These are phyloP conservation scores for Venusia cambrica DNA, from an alignment of 2,888 invertebrate genomes.

Conservation along the genomic window DNA sequence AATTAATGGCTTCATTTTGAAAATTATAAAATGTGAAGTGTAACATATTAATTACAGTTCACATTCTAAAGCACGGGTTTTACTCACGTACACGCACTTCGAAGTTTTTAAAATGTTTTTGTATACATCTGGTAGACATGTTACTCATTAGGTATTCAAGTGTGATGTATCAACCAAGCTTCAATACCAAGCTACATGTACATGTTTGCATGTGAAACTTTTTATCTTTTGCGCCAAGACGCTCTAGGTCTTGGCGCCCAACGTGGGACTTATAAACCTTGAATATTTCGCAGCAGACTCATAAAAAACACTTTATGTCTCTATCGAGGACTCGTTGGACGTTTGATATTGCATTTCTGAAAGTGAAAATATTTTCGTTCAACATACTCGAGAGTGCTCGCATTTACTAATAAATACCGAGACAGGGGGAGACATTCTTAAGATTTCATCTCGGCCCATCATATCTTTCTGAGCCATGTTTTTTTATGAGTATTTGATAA, in stretches of 20 bases:
- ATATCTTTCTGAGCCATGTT: conserved; percentile 5
- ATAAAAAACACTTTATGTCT: conserved; percentile 19
- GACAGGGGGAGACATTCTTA: conserved; percentile 5
- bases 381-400: conserved; percentile 12
- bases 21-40: too few species aligned
- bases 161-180: conserved; percentile 39
- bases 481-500: too few species aligned
- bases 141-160: too few species aligned
- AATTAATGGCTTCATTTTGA: too few species aligned
- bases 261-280: conserved; percentile 28
- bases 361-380: conserved; percentile 18
- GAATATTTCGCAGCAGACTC: conserved; percentile 18
- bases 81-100: too few species aligned
- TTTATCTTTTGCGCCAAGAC: too few species aligned
- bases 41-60: too few species aligned
- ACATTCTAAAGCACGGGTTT: too few species aligned
- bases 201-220: too few species aligned
- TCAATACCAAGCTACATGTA: conserved; percentile 29
- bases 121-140: too few species aligned
- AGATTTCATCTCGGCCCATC: conserved; percentile 1
- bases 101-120: too few species aligned
- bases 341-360: conserved; percentile 22
- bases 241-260: conserved; percentile 35
- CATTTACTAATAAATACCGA: conserved; percentile 14
- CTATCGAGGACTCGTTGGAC: conserved; percentile 17